Percentiles rank a stretch among this genome's conserved stretches.
Evolutionary conservation across 2,113 vertebrate species (phyloP).

Genomic region (Rhabdomys dilectus): DNA sequence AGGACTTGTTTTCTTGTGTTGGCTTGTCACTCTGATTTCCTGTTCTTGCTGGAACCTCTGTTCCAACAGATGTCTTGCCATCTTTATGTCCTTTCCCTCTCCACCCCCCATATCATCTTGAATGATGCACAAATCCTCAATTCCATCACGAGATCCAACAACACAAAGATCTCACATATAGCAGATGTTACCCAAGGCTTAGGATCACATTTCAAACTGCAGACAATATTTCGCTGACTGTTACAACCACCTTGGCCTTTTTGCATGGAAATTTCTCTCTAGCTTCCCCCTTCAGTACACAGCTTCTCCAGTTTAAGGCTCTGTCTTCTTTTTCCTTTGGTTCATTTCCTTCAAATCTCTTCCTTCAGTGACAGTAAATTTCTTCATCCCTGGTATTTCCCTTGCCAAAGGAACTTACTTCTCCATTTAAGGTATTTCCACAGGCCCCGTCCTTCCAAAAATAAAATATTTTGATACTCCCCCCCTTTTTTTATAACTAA

Average conservation of each 20-base stretch:
- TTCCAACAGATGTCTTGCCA: neutral
- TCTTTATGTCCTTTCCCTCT: neutral
- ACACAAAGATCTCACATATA: neutral
- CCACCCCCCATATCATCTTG: neutral
- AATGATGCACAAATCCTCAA: neutral
- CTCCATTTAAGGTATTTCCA: neutral
- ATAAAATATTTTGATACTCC: constrained; percentile 29
- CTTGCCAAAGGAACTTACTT: neutral
- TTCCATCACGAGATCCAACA: neutral
- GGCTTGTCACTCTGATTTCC: neutral
- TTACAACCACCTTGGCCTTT: neutral
- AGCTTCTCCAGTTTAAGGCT: neutral
- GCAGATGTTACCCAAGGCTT: neutral
- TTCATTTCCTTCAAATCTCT: neutral
- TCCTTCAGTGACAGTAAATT: neutral
- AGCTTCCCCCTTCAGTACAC: neutral
- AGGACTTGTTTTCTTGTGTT: neutral
- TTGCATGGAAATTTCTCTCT: neutral
- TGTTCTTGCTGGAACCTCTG: neutral
- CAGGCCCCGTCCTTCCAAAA: neutral
- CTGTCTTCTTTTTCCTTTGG: neutral
- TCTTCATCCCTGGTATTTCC: neutral
- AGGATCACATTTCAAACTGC: neutral
- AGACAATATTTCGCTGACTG: neutral
- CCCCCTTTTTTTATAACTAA: neutral